Evolutionary conservation across 30 jellyfish, hydroid and myxozoan species (phyloP).

Genomic region (Morbakka virulenta): DNA sequence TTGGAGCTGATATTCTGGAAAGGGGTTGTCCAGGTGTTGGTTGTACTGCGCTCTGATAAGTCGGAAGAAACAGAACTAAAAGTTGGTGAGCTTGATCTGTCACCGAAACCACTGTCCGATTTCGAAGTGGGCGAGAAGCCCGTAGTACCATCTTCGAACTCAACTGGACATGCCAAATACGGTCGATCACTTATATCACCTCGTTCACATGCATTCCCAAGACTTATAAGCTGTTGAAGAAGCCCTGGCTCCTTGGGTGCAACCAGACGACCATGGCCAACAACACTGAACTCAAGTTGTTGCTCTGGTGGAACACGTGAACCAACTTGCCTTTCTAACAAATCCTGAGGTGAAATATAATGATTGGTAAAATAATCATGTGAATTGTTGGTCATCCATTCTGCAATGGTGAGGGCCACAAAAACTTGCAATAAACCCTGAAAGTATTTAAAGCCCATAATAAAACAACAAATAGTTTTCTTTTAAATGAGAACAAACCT

Average conservation of each 20-base stretch:
- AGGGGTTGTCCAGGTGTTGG: no score
- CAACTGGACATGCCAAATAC: no score
- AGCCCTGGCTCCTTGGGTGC: background rate
- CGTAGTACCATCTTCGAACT: no score
- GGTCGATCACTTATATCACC: no score
- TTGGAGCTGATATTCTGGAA: no score
- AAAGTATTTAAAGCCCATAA: background rate
- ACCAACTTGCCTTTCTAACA: background rate
- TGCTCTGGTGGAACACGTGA: background rate
- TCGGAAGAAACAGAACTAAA: no score
- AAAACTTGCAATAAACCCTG: background rate
- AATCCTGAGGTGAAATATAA: background rate
- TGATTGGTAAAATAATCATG: background rate
- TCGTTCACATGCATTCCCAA: background rate
- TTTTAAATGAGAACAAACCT: no score
- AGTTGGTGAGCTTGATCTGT: no score
- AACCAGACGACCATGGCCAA: background rate
- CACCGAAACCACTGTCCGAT: no score
- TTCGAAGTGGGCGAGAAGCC: no score
- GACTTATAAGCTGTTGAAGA: background rate
- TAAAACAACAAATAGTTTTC: no score
- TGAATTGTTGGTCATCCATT: background rate
- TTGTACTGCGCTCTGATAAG: no score
- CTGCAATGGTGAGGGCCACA: background rate
- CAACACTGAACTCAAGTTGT: background rate